A percentile compares a stretch with the other conserved stretches of the same genome.
phyloP scores from a whole-genome alignment of 2,797 vertebrate genomes.

The Austrolebias charrua region DNA sequence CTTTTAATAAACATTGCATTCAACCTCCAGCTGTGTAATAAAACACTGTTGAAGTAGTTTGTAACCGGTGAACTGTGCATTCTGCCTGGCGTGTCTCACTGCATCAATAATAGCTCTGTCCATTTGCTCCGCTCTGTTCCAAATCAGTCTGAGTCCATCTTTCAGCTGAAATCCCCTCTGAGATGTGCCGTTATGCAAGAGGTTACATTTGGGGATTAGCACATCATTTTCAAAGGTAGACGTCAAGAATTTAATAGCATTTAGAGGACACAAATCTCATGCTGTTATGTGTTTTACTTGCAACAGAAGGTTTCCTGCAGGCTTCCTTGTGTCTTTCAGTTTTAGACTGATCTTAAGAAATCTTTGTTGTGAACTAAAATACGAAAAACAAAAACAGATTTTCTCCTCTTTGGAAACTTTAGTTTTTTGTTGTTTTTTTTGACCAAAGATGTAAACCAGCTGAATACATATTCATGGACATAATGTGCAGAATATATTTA shows the following conservation, averaged over 20 bases:
- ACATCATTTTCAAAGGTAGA: conserved; percentile 66
- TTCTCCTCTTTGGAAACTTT: neutral
- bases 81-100: conserved; percentile 35
- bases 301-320: conserved; percentile 29
- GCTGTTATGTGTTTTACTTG: conserved; percentile 33
- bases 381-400: neutral
- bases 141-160: conserved; percentile 62
- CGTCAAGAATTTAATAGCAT: conserved; percentile 56
- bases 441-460: neutral
- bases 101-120: conserved; percentile 43
- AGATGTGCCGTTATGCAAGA: conserved; percentile 69
- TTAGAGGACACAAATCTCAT: conserved; percentile 60
- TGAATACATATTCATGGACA: too few relatives aligned
- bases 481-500: too few relatives aligned
- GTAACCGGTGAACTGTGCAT: conserved; percentile 13
- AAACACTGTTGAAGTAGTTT: conserved; percentile 6
- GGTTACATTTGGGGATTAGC: conserved; percentile 70
- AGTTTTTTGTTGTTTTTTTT: neutral
- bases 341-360: neutral
- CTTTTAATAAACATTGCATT: neutral
- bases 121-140: conserved; percentile 51
- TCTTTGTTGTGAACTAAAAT: neutral
- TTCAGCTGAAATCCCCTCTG: conserved; percentile 61
- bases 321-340: neutral
- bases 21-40: neutral